These are phyloP conservation scores for Chaetodon auriga DNA, from an alignment of 2,113 vertebrate species.

Conservation along the genomic window DNA sequence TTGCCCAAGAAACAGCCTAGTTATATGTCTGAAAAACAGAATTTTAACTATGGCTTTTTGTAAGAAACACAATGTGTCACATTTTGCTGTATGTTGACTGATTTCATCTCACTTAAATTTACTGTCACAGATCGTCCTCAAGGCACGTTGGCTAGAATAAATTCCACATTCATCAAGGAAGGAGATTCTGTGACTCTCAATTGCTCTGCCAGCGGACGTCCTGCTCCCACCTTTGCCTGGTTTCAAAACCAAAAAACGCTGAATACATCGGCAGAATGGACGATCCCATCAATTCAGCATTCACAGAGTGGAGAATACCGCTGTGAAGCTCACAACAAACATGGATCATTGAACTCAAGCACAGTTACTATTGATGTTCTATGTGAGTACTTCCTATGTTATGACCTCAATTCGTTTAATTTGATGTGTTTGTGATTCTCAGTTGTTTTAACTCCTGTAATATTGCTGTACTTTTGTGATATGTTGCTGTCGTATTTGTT, in stretches of 20 bases:
- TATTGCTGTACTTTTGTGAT: not conserved
- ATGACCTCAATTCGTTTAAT: not conserved
- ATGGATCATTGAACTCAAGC: fast-evolving
- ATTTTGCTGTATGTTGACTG: not conserved
- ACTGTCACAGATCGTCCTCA: constrained; percentile 72
- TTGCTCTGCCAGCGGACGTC: constrained; percentile 64
- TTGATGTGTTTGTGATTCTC: not conserved
- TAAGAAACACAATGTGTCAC: not conserved
- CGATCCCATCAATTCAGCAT: fast-evolving
- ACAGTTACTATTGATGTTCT: not conserved
- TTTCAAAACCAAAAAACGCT: not conserved
- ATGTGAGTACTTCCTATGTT: constrained; percentile 67
- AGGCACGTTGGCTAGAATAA: fast-evolving
- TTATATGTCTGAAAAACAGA: too few relatives aligned
- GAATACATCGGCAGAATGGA: not conserved
- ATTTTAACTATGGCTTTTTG: too few relatives aligned
- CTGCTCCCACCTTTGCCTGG: constrained; percentile 50
- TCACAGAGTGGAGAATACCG: constrained; percentile 52
- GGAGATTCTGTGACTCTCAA: constrained; percentile 34
- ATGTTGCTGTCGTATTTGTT: not conserved
- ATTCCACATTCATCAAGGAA: fast-evolving
- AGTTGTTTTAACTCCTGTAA: too few relatives aligned
- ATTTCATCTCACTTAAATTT: not conserved
- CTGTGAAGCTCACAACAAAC: constrained; percentile 59
- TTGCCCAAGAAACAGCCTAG: too few relatives aligned